phyloP scores from a whole-genome alignment of 2,113 vertebrate genomes.

The Anarhynchus alexandrinus region DNA sequence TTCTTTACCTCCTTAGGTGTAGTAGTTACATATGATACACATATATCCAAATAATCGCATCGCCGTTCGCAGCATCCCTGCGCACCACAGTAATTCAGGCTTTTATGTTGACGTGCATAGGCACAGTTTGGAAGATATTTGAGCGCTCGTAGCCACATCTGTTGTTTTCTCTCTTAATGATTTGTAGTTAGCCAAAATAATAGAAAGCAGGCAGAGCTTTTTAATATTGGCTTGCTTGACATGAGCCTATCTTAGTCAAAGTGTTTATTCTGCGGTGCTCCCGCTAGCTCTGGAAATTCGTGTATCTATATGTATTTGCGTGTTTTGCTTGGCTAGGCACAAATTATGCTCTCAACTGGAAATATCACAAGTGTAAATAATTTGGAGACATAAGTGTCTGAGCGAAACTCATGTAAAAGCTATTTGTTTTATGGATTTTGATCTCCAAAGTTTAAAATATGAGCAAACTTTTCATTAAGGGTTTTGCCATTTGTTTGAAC shows the following conservation, averaged over 20 bases:
- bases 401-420: constrained; percentile 58
- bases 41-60: background rate
- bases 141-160: constrained; percentile 37
- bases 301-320: constrained; percentile 67
- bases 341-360: constrained; percentile 77
- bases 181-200: constrained; percentile 68
- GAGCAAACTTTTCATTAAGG: constrained; percentile 79
- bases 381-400: constrained; percentile 71
- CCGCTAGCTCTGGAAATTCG: constrained; percentile 71
- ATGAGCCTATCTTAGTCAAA: constrained; percentile 67
- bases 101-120: background rate
- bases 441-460: constrained; percentile 77
- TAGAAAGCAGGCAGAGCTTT: constrained; percentile 64
- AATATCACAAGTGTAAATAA: constrained; percentile 79
- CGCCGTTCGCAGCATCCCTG: background rate
- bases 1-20: background rate
- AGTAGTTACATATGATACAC: background rate
- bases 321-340: constrained; percentile 72
- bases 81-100: constrained; percentile 19
- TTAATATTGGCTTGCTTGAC: constrained; percentile 65
- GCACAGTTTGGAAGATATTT: constrained; percentile 61
- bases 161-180: constrained; percentile 66
- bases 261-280: constrained; percentile 28
- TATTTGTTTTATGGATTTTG: constrained; percentile 77
- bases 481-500: constrained; percentile 79